phyloP scores from a whole-genome alignment of 2,113 vertebrate species.

The Eulemur macaco region DNA sequence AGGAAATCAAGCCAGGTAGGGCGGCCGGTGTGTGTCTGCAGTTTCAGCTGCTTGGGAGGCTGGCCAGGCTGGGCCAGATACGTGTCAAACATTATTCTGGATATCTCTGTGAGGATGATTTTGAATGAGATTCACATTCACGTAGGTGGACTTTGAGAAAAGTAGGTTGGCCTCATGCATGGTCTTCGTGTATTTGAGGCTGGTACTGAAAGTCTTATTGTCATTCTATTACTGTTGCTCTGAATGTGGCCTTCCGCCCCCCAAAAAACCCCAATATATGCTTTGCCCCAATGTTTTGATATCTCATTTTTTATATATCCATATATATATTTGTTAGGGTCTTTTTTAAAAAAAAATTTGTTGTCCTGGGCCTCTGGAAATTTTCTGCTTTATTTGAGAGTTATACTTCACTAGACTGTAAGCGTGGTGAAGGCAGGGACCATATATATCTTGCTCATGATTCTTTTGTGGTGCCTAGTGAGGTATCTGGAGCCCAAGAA shows the following conservation, averaged over 20 bases:
- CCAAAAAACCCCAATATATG: no score
- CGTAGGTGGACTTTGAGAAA: background rate
- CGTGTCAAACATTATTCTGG: background rate
- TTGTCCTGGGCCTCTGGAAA: background rate
- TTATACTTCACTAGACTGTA: background rate
- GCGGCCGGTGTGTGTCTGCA: no score
- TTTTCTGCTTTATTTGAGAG: background rate
- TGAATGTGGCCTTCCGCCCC: background rate
- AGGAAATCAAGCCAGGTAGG: background rate
- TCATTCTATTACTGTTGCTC: background rate
- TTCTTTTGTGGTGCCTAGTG: background rate
- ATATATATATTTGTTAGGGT: background rate
- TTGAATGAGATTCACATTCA: background rate
- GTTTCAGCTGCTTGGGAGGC: no score
- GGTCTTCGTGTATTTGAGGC: background rate
- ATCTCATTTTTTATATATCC: background rate
- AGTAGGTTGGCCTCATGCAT: background rate
- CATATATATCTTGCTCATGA: background rate
- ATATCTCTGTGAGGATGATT: background rate
- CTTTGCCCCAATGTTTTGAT: background rate
- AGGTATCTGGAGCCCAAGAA: background rate
- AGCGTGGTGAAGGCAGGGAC: background rate
- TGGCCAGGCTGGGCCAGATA: background rate
- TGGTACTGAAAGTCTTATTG: background rate
- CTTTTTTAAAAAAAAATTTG: background rate